Conservation (phyloP, 2,113 vertebrate genomes). For the Engystomops pustulosus region DNA sequence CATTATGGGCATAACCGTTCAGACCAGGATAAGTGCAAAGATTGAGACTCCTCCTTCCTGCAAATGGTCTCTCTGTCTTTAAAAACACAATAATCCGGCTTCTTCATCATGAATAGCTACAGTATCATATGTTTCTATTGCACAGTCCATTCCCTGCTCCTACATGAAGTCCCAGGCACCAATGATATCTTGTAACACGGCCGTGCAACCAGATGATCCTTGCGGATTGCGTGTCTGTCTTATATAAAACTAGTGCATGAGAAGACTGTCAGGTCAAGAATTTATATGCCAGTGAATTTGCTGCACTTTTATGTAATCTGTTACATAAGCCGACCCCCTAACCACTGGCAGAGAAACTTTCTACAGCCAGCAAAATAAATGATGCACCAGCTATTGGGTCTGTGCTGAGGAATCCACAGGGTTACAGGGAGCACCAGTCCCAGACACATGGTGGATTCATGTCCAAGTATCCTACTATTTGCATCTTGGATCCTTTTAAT, state of each 20-base stretch:
- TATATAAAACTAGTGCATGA: not conserved
- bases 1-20: not conserved
- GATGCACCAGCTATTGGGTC: not conserved
- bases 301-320: constrained; percentile 3
- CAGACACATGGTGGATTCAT: too few species aligned
- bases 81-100: not conserved
- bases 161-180: too few species aligned
- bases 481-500: too few species aligned
- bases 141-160: too few species aligned
- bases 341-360: not conserved
- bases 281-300: not conserved
- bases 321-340: constrained; percentile 7
- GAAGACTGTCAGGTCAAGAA: not conserved
- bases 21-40: not conserved
- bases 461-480: too few species aligned
- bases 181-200: too few species aligned
- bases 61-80: not conserved
- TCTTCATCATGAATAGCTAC: too few species aligned
- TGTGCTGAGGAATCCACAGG: not conserved
- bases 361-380: not conserved
- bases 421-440: too few species aligned
- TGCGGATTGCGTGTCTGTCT: too few species aligned
- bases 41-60: not conserved
- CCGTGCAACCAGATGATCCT: too few species aligned
- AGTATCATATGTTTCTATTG: too few species aligned